These are phyloP conservation scores for Pogoniulus pusillus DNA, from an alignment of 2,797 vertebrate species.

Conservation along the genomic window DNA sequence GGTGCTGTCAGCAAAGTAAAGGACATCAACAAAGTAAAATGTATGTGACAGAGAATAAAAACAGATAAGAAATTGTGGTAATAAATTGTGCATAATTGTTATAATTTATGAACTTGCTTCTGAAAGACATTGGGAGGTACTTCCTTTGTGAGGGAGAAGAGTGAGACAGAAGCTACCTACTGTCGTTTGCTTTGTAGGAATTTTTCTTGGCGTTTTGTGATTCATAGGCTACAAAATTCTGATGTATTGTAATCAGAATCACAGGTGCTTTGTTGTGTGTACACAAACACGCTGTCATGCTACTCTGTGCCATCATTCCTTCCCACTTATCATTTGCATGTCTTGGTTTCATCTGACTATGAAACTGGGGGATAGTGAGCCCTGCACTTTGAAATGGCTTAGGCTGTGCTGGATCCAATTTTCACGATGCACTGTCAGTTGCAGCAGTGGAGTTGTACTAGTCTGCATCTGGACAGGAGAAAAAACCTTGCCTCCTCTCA, in stretches of 20 bases:
- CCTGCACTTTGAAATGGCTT: background rate
- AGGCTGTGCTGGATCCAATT: background rate
- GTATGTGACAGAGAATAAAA: background rate
- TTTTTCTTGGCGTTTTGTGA: background rate
- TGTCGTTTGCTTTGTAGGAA: background rate
- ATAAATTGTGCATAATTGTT: slow-evolving; percentile 5
- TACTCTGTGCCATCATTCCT: background rate
- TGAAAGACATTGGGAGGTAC: background rate
- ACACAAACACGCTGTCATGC: background rate
- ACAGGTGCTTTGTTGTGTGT: background rate
- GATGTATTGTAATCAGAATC: background rate
- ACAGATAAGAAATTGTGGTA: background rate
- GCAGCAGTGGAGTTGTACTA: background rate
- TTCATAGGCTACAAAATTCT: background rate
- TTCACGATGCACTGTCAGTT: background rate
- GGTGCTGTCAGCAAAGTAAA: background rate
- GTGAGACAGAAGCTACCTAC: background rate
- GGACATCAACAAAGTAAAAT: background rate
- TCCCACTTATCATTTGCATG: background rate
- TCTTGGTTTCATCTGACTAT: background rate
- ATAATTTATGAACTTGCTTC: background rate
- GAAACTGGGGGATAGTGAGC: background rate
- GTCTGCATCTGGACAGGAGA: background rate
- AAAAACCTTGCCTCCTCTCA: background rate
- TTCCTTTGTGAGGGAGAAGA: background rate